Conservation (phyloP, 2,888 invertebrate species). For the Subacronicta megacephala region DNA sequence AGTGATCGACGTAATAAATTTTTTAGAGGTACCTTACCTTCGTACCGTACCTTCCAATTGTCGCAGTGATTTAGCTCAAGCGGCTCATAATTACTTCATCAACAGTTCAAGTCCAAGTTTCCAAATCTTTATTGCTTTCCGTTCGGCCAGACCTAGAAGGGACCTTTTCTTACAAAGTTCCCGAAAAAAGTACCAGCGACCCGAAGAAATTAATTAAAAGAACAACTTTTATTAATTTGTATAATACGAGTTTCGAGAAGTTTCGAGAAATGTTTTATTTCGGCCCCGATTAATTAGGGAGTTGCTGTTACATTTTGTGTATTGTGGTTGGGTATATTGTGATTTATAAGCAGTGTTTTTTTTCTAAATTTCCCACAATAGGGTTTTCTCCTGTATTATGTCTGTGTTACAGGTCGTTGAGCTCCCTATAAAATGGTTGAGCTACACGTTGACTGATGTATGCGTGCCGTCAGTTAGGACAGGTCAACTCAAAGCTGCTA, state of each 20-base stretch:
- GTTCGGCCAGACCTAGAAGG: slow-evolving; percentile 36
- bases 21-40: no score
- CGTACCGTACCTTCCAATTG: not conserved
- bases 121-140: slow-evolving; percentile 55
- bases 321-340: not conserved
- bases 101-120: slow-evolving; percentile 41
- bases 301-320: slow-evolving; percentile 12
- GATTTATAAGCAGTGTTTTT: not conserved
- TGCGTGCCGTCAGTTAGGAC: no score
- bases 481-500: no score
- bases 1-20: not conserved
- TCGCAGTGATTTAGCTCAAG: slow-evolving; percentile 3
- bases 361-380: no score
- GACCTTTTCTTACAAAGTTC: slow-evolving; percentile 33
- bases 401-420: no score
- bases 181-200: slow-evolving; percentile 36
- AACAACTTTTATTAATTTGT: slow-evolving; percentile 58
- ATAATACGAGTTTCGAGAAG: slow-evolving; percentile 48
- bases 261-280: slow-evolving; percentile 43
- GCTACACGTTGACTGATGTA: no score
- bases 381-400: no score
- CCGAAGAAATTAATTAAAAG: slow-evolving; percentile 57
- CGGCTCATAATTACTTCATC: slow-evolving; percentile 41
- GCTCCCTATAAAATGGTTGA: no score
- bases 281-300: slow-evolving; percentile 29